A percentile compares a stretch with the other conserved stretches of the same genome.
phyloP scores from a whole-genome alignment of 2,888 invertebrate genomes.

The Dynastes hyllus region DNA sequence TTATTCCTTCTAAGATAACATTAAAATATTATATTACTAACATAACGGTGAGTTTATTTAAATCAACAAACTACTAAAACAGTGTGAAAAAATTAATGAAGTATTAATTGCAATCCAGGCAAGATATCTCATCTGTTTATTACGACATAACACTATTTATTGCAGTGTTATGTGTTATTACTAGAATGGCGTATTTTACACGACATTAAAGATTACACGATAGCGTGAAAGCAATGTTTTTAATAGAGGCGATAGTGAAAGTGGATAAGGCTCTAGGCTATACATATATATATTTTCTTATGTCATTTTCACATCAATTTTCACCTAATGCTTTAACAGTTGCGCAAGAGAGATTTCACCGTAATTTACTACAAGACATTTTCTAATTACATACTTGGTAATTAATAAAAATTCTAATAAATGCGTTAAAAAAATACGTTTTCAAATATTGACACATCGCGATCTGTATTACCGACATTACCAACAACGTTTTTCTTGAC shows the following conservation, averaged over 20 bases:
- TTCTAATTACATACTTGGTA: background rate
- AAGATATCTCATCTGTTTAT: no score
- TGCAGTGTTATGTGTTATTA: no score
- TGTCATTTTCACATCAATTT: slow-evolving; percentile 37
- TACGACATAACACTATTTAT: no score
- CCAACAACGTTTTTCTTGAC: background rate
- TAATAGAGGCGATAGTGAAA: slow-evolving; percentile 34
- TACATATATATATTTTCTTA: slow-evolving; percentile 19
- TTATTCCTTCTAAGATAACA: no score
- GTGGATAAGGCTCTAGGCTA: slow-evolving; percentile 15
- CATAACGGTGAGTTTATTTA: no score
- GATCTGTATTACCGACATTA: background rate
- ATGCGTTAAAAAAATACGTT: background rate
- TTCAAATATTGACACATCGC: background rate
- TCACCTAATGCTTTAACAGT: slow-evolving; percentile 29
- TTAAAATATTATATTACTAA: no score
- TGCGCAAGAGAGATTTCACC: slow-evolving; percentile 42
- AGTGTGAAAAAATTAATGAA: no score
- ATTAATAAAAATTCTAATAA: background rate
- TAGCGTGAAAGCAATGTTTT: slow-evolving; percentile 36
- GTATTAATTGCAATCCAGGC: no score
- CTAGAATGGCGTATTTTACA: background rate
- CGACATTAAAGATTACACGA: slow-evolving; percentile 22
- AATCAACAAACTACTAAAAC: no score
- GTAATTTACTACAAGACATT: background rate